A percentile compares a stretch with the other conserved stretches of the same genome.
These are phyloP conservation scores for Amaurobius ferox DNA, from an alignment of 2,888 invertebrate species.

Conservation along the genomic window DNA sequence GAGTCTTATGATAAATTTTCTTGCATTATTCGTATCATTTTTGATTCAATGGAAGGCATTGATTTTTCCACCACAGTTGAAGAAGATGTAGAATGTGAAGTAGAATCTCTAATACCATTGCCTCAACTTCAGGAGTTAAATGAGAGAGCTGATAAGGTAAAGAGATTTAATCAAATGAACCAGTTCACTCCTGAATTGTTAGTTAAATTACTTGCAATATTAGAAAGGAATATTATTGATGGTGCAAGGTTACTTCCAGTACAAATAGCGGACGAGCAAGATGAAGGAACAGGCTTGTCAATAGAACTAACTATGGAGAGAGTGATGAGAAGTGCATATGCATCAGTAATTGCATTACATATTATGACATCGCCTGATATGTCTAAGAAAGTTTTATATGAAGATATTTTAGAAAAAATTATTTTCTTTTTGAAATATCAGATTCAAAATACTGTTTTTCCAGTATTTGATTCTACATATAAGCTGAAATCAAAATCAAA, in stretches of 20 bases:
- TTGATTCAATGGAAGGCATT: slow-evolving; percentile 93
- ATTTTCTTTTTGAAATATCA: slow-evolving; percentile 97
- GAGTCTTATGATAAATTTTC: slow-evolving; percentile 97
- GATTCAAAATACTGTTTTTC: slow-evolving; percentile 96
- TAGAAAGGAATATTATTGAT: slow-evolving; percentile 96
- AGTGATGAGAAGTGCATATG: slow-evolving; percentile 95
- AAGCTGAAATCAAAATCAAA: slow-evolving; percentile 82
- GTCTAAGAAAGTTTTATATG: slow-evolving; percentile 96
- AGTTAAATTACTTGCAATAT: slow-evolving; percentile 90
- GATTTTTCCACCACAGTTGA: slow-evolving; percentile 87
- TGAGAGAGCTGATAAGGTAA: slow-evolving; percentile 96
- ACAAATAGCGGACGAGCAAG: slow-evolving; percentile 91
- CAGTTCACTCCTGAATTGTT: slow-evolving; percentile 94
- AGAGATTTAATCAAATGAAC: slow-evolving; percentile 93
- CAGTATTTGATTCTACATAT: slow-evolving; percentile 97
- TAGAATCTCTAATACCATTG: slow-evolving; percentile 91
- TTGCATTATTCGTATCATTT: slow-evolving; percentile 91
- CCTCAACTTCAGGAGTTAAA: slow-evolving; percentile 92
- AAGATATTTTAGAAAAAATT: slow-evolving; percentile 97
- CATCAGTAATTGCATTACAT: slow-evolving; percentile 92
- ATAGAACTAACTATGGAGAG: slow-evolving; percentile 93
- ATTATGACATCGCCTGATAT: slow-evolving; percentile 97
- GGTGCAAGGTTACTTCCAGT: slow-evolving; percentile 92
- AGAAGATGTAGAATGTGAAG: slow-evolving; percentile 84
- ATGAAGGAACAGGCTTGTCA: slow-evolving; percentile 90